A percentile compares a stretch with the other conserved stretches of the same genome.
These are phyloP conservation scores for Xylocampa areola DNA, from an alignment of 2,888 invertebrate genomes.

Conservation along the genomic window DNA sequence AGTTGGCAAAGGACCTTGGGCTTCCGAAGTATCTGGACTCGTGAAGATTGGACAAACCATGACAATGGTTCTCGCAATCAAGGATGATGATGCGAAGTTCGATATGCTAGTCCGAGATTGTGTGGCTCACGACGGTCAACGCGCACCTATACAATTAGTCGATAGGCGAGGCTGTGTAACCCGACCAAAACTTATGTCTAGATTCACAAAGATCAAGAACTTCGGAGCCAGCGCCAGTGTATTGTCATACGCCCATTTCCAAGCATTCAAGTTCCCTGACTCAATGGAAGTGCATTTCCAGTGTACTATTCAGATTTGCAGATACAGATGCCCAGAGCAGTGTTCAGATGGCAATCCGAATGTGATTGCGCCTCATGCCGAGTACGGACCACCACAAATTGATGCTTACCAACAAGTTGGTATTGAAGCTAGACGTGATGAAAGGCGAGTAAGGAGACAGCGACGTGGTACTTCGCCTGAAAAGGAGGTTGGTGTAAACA, in stretches of 20 bases:
- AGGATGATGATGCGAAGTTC: constrained; percentile 98
- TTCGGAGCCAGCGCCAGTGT: constrained; percentile 98
- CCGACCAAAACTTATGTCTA: constrained; percentile 97
- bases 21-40: constrained; percentile 97
- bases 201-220: constrained; percentile 98
- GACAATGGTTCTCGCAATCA: constrained; percentile 98
- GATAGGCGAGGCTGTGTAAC: constrained; percentile 98
- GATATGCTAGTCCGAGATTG: constrained; percentile 98
- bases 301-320: constrained; percentile 98
- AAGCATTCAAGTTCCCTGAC: constrained; percentile 98
- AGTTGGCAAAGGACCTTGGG: constrained; percentile 98
- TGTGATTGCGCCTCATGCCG: constrained; percentile 89
- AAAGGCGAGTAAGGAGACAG: constrained; percentile 92
- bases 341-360: constrained; percentile 92
- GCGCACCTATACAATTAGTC: constrained; percentile 97
- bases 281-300: constrained; percentile 99
- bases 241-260: constrained; percentile 97
- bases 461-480: constrained; percentile 91
- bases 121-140: constrained; percentile 97
- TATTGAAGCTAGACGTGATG: constrained; percentile 92
- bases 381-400: constrained; percentile 93
- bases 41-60: constrained; percentile 98
- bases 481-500: constrained; percentile 96
- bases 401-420: constrained; percentile 87
- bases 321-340: constrained; percentile 97